A percentile compares a stretch with the other conserved stretches of the same genome.
Conservation (phyloP, 2,113 vertebrate species). For the Petrocephalus zakoni region DNA sequence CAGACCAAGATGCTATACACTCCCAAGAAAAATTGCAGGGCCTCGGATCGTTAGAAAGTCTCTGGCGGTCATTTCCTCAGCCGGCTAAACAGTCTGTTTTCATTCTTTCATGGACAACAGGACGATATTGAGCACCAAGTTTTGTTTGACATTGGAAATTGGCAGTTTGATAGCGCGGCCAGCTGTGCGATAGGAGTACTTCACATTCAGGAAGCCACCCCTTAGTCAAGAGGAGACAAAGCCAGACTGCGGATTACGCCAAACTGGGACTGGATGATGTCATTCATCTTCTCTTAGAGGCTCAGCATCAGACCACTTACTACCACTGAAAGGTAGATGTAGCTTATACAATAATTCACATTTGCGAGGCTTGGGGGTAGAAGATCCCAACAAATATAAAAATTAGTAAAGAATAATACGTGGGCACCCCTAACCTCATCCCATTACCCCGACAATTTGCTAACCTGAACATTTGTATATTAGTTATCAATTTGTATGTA, state of each 20-base stretch:
- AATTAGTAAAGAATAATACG: neutral
- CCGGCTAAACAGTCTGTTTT: slow-evolving; percentile 13
- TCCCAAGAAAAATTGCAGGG: neutral
- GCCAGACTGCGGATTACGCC: neutral
- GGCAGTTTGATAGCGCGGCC: neutral
- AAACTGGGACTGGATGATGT: neutral
- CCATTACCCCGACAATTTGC: neutral
- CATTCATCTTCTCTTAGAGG: neutral
- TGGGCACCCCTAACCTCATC: neutral
- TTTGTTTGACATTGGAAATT: slow-evolving; percentile 1
- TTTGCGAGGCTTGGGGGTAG: neutral
- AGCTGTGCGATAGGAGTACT: neutral
- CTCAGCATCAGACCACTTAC: neutral
- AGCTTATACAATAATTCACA: neutral
- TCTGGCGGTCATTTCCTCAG: neutral
- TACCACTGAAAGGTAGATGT: neutral
- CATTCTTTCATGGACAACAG: neutral
- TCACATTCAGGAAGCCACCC: neutral
- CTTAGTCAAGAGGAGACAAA: neutral
- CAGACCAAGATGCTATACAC: neutral
- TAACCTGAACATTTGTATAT: neutral
- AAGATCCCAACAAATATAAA: neutral
- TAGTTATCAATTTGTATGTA: neutral
- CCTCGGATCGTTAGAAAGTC: neutral
- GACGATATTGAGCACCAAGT: neutral